Evolutionary conservation across 2,113 vertebrate genomes (phyloP).

Genomic region (Polypterus senegalus): DNA sequence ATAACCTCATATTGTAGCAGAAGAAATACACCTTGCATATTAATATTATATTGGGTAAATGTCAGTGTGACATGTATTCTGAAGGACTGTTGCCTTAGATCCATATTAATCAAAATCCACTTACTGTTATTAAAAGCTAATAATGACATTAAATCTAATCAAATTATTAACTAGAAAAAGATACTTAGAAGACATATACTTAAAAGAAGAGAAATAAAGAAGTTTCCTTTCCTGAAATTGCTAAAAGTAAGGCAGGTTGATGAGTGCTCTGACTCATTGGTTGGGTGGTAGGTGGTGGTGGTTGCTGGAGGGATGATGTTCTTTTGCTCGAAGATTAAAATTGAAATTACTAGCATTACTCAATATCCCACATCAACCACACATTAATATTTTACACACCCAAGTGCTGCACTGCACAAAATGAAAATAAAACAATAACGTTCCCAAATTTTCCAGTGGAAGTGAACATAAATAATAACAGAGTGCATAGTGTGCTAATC

Average conservation of each 20-base stretch:
- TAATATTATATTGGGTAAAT: too few species aligned
- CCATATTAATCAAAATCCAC: too few species aligned
- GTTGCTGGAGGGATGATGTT: slow-evolving; percentile 33
- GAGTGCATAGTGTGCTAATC: too few species aligned
- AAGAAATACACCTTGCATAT: too few species aligned
- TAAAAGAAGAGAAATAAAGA: slow-evolving; percentile 37
- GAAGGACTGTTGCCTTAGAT: too few species aligned
- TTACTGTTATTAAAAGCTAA: too few species aligned
- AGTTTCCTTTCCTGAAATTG: slow-evolving; percentile 24
- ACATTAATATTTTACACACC: slow-evolving; percentile 59
- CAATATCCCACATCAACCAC: slow-evolving; percentile 58
- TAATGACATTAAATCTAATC: slow-evolving; percentile 7
- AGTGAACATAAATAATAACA: too few species aligned
- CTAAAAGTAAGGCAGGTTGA: slow-evolving; percentile 39
- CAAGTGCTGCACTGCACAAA: too few species aligned
- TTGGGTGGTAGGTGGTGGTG: slow-evolving; percentile 47
- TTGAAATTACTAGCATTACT: slow-evolving; percentile 60
- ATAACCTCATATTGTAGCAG: too few species aligned
- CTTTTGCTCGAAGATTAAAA: slow-evolving; percentile 61
- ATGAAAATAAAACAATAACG: too few species aligned
- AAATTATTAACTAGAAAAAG: slow-evolving; percentile 31
- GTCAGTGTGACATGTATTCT: too few species aligned
- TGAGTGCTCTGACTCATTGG: slow-evolving; percentile 32
- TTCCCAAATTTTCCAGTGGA: too few species aligned
- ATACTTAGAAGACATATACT: slow-evolving; percentile 42